Evolutionary conservation across 30 jellyfish, hydroid and myxozoan genomes (phyloP).

Genomic region (Aurelia aurita complex sp. Pacific): DNA sequence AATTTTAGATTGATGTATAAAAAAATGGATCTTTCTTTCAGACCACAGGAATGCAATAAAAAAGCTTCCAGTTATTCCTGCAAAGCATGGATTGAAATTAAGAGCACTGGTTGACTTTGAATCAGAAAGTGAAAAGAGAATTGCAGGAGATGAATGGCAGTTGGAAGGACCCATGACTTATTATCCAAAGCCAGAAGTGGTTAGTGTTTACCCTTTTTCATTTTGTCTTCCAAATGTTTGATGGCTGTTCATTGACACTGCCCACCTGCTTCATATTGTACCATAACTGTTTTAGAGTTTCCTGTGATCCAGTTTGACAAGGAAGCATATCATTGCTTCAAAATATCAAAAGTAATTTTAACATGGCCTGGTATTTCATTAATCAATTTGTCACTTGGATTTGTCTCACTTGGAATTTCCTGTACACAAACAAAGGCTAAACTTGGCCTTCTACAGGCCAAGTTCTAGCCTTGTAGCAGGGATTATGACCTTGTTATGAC

Average conservation of each 20-base stretch:
- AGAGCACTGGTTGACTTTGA: conserved; percentile 85
- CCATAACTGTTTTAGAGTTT: neutral
- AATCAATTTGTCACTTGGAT: too few relatives aligned
- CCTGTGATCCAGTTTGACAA: neutral
- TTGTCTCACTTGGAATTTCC: too few relatives aligned
- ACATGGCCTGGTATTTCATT: too few relatives aligned
- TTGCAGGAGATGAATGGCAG: conserved; percentile 98
- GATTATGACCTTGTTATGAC: too few relatives aligned
- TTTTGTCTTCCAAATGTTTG: neutral
- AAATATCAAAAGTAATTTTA: too few relatives aligned
- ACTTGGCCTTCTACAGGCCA: too few relatives aligned
- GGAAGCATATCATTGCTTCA: too few relatives aligned
- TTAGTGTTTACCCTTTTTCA: neutral
- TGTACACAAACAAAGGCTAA: too few relatives aligned
- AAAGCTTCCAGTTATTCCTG: conserved; percentile 83
- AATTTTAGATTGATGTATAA: too few relatives aligned
- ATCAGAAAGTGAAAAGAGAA: conserved; percentile 58
- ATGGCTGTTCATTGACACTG: too few relatives aligned
- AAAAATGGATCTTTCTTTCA: neutral
- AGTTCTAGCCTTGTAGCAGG: too few relatives aligned
- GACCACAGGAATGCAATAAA: conserved; percentile 69
- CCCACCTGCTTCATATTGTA: too few relatives aligned
- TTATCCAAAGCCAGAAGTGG: conserved; percentile 96
- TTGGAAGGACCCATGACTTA: conserved; percentile 95
- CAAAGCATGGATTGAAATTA: conserved; percentile 82